Conservation (phyloP, 92 coral and sea anemone species). For the Anthopleura xanthogrammica region DNA sequence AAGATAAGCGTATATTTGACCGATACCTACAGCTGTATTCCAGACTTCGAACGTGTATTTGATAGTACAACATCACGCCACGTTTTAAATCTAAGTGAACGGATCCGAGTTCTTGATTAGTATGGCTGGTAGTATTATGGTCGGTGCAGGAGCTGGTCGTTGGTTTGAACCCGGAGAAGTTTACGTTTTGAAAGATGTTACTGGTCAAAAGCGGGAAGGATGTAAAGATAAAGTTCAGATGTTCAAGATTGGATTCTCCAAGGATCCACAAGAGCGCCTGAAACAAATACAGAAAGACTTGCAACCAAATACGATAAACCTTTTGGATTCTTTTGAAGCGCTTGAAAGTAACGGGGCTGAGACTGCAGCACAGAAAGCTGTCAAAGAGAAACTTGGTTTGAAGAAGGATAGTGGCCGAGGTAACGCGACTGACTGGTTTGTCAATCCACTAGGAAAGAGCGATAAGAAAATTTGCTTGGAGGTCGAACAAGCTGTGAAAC, state of each 20-base stretch:
- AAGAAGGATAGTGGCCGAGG: not conserved
- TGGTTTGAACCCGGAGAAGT: not conserved
- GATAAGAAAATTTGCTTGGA: not conserved
- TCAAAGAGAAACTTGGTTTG: not conserved
- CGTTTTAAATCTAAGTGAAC: too few relatives aligned
- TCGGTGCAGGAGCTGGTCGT: not conserved
- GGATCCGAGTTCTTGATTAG: too few relatives aligned
- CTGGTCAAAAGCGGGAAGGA: not conserved
- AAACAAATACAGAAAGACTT: not conserved
- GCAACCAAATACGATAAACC: not conserved
- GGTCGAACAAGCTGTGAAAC: not conserved
- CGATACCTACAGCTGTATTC: too few relatives aligned
- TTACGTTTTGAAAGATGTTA: not conserved
- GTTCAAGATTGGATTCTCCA: not conserved
- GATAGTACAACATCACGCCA: too few relatives aligned
- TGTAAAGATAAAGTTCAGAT: too few relatives aligned
- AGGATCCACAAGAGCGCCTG: not conserved
- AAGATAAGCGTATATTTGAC: too few relatives aligned
- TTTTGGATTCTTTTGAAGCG: not conserved
- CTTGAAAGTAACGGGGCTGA: not conserved
- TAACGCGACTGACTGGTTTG: not conserved
- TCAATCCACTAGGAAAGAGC: not conserved
- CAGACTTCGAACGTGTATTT: too few relatives aligned
- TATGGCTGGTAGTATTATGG: too few relatives aligned
- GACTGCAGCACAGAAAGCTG: not conserved